A percentile compares a stretch with the other conserved stretches of the same genome.
These are phyloP conservation scores for Micronycteris hirsuta DNA, from an alignment of 2,113 vertebrate genomes.

Conservation along the genomic window DNA sequence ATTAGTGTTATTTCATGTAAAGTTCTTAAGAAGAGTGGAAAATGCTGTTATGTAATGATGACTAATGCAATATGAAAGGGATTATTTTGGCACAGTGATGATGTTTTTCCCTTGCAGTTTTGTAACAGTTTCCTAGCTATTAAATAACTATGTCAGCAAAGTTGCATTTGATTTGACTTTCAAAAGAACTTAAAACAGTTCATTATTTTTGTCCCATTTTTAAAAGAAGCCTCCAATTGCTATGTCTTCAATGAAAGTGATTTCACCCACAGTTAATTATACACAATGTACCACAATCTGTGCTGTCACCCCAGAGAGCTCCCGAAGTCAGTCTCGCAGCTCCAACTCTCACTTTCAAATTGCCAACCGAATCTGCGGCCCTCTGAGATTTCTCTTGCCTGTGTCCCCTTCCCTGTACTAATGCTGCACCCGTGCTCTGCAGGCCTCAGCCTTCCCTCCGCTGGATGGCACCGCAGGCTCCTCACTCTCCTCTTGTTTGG, in stretches of 20 bases:
- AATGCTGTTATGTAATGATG: constrained; percentile 1
- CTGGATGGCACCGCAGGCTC: not conserved
- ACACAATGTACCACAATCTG: not conserved
- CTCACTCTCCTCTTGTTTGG: not conserved
- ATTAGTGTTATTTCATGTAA: not conserved
- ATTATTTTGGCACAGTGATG: constrained; percentile 13
- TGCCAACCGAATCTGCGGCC: not conserved
- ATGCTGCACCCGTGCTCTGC: not conserved
- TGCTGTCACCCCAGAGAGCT: not conserved
- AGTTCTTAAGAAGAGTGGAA: not conserved
- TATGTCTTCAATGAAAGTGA: not conserved
- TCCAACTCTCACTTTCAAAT: not conserved
- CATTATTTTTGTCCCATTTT: constrained; percentile 22
- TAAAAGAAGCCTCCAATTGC: not conserved
- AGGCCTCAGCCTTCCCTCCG: not conserved
- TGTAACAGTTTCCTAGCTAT: not conserved
- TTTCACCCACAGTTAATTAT: not conserved
- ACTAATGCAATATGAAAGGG: constrained; percentile 6
- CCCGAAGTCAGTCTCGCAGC: not conserved
- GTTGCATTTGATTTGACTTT: constrained; percentile 32
- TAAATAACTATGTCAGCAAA: constrained; percentile 27
- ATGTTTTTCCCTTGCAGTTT: constrained; percentile 25
- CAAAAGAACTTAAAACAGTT: not conserved
- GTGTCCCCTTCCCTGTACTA: not conserved
- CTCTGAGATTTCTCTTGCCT: not conserved